These are phyloP conservation scores for Agrotis exclamationis DNA, from an alignment of 2,888 invertebrate genomes.

Conservation along the genomic window DNA sequence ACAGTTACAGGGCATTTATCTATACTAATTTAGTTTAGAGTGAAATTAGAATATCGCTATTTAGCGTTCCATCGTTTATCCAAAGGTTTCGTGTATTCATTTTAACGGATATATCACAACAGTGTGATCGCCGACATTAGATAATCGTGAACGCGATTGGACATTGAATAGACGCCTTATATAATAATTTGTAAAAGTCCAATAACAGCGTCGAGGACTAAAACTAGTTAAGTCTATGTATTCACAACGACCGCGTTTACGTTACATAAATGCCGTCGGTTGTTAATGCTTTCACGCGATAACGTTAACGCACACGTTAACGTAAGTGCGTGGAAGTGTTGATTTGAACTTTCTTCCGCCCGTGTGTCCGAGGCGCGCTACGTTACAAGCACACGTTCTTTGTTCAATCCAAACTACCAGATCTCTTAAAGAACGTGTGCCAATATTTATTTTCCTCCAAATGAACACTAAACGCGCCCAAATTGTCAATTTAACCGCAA, in stretches of 20 bases:
- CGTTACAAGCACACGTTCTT: constrained; percentile 41
- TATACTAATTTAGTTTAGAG: constrained; percentile 61
- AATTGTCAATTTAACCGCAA: constrained; percentile 64
- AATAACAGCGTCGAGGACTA: constrained; percentile 71
- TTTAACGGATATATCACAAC: constrained; percentile 60
- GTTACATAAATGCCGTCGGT: constrained; percentile 60
- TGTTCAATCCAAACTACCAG: constrained; percentile 19
- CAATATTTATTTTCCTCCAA: constrained; percentile 44
- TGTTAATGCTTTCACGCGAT: constrained; percentile 55
- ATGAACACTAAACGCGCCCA: constrained; percentile 57
- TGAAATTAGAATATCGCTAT: constrained; percentile 63
- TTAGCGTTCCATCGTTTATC: constrained; percentile 62
- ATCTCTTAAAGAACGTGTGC: constrained; percentile 47
- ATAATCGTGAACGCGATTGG: constrained; percentile 67
- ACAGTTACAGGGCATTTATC: constrained; percentile 61
- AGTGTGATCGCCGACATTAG: constrained; percentile 44
- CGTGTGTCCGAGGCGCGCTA: constrained; percentile 33
- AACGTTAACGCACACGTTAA: constrained; percentile 59
- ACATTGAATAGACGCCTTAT: constrained; percentile 74
- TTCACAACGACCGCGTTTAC: constrained; percentile 67
- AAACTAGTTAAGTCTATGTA: constrained; percentile 77
- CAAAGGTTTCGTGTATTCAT: constrained; percentile 64
- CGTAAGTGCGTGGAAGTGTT: constrained; percentile 51
- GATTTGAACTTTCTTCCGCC: constrained; percentile 62
- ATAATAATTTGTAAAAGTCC: constrained; percentile 80